Conservation (phyloP, 2,797 vertebrate genomes). For the Arctocebus calabarensis region DNA sequence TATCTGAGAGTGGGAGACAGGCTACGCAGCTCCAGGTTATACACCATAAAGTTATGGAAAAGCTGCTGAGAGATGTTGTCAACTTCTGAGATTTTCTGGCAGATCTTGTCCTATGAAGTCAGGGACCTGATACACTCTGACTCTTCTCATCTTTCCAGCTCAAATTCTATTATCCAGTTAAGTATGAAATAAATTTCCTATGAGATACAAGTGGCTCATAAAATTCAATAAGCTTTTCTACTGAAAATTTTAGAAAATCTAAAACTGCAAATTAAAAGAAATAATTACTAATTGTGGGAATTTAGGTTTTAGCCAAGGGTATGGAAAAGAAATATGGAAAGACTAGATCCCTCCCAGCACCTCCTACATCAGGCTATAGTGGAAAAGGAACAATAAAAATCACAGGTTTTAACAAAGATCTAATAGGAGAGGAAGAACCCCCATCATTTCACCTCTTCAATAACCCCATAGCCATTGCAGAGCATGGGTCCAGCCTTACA, state of each 20-base stretch:
- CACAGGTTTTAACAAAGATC: not conserved
- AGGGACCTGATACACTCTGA: not conserved
- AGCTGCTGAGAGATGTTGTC: not conserved
- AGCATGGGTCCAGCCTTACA: not conserved
- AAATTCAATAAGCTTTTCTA: conserved; percentile 34
- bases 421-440: not conserved
- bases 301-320: not conserved
- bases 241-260: conserved; percentile 26
- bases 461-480: conserved; percentile 15
- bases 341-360: not conserved
- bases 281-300: conserved; percentile 12
- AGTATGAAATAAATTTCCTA: conserved; percentile 57
- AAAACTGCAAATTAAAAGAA: conserved; percentile 48
- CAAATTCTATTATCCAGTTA: conserved; percentile 51
- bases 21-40: not conserved
- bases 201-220: conserved; percentile 56
- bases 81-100: not conserved
- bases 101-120: not conserved
- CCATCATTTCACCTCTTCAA: conserved; percentile 5
- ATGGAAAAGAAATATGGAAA: not conserved
- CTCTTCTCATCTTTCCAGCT: conserved; percentile 32
- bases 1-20: not conserved
- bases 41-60: not conserved
- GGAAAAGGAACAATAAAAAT: not conserved
- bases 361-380: not conserved